Base-by-base conservation (phyloP, 2,888 invertebrate species). In the Chydorus sphaericus region DNA sequence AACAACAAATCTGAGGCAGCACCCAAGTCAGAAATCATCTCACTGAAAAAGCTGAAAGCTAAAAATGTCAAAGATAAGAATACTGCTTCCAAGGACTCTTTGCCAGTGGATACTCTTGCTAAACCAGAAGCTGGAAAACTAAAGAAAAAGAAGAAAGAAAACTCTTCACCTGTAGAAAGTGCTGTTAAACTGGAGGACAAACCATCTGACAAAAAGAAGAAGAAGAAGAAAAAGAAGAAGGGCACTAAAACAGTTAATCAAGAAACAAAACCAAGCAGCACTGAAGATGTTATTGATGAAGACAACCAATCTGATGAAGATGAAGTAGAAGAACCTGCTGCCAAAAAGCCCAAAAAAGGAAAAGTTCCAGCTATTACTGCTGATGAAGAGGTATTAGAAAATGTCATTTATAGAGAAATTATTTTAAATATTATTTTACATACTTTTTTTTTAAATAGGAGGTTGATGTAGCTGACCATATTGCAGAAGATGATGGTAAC, bases 261-360 rank as follows among this genome's bases (percentile, higher is more conserved):
- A n/a, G n/a, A n/a, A n/a, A n/a, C n/a, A n/a, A n/a, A n/a, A n/a
- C n/a, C n/a, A n/a, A n/a, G n/a, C n/a, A n/a, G n/a, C n/a, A 48
- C 20, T 26, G 11, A 28, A 14, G 26, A 48, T 14, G 14, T 48
- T 14, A 33, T n/a, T 29, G 30, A 51, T 10, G 11, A 51, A 18
- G 6, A n/a, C 1, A 1, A 26, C 18, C 16, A 28, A 8, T 31
- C 38, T 11, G 20, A 48, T 20, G 37, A 50, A n/a, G 48, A 58
- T 48, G 64, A 61, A 58, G 59, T 61, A 26, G 70, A 73, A 29
- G 74, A n/a, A n/a, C n/a, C n/a, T n/a, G n/a, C n/a, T n/a, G n/a
- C n/a, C n/a, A n/a, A n/a, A n/a, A n/a, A n/a, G n/a, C n/a, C n/a
- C n/a, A n/a, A n/a, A n/a, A n/a, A n/a, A n/a, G n/a, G n/a, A n/a